Percentiles rank a stretch among this genome's conserved stretches.
Conservation (phyloP, 2,888 invertebrate species). For the Metalampra italica region DNA sequence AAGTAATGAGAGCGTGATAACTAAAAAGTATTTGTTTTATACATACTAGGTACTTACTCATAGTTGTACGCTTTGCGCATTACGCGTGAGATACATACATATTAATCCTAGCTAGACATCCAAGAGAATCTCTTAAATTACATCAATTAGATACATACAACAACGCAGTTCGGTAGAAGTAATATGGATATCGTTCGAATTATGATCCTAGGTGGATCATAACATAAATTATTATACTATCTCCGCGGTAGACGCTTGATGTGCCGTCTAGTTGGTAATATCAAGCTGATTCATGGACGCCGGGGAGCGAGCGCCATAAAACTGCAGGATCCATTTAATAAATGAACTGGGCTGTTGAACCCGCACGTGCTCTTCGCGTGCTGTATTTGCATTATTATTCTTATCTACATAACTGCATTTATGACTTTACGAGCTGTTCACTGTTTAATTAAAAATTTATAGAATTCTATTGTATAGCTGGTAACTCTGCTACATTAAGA, state of each 20-base stretch:
- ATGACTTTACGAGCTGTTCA: slow-evolving; percentile 4
- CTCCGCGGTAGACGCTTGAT: neutral
- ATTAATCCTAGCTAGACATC: no score
- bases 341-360: slow-evolving; percentile 43
- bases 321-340: slow-evolving; percentile 44
- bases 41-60: no score
- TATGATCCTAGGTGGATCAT: neutral
- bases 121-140: no score
- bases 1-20: neutral
- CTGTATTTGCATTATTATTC: slow-evolving; percentile 2
- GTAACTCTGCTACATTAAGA: no score
- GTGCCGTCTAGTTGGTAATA: slow-evolving; percentile 2
- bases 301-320: slow-evolving; percentile 24
- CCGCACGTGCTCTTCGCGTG: slow-evolving; percentile 29
- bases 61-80: no score
- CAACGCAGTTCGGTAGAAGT: no score
- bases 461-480: no score
- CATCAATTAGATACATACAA: no score
- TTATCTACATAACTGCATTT: neutral
- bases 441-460: neutral
- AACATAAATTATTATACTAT: slow-evolving; percentile 5
- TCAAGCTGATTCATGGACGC: slow-evolving; percentile 16
- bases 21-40: no score
- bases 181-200: no score
- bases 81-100: no score